A percentile compares a stretch with the other conserved stretches of the same genome.
Evolutionary conservation across 1,140 invertebrate species (phyloP).

Genomic region (Dendroctonus ponderosae): DNA sequence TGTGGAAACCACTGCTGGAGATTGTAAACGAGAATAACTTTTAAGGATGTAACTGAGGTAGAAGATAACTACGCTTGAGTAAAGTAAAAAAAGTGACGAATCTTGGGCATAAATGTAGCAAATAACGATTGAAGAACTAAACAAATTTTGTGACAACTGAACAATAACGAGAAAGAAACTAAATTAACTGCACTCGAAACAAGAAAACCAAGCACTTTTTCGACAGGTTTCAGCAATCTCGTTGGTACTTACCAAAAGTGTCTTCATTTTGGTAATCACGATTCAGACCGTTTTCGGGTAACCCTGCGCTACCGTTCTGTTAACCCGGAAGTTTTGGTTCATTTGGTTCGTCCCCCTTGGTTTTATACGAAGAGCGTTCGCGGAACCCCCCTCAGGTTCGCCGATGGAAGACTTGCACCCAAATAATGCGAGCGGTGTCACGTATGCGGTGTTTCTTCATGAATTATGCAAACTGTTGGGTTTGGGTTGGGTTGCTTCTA

Average conservation of each 20-base stretch:
- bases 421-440: conserved; percentile 6
- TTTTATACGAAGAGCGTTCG: conserved; percentile 13
- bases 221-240: too few species aligned
- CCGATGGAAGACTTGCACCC: conserved; percentile 2
- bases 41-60: too few species aligned
- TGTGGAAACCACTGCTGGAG: too few species aligned
- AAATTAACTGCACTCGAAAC: too few species aligned
- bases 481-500: background rate
- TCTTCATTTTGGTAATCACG: conserved; percentile 4
- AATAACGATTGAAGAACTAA: too few species aligned
- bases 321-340: conserved; percentile 19
- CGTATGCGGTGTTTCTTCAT: conserved; percentile 17
- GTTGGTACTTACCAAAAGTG: conserved; percentile 14
- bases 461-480: background rate
- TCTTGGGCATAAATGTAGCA: too few species aligned
- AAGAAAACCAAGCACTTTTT: too few species aligned
- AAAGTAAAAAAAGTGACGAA: too few species aligned
- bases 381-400: conserved; percentile 9
- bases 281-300: conserved; percentile 4
- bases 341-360: background rate
- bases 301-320: background rate
- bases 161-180: too few species aligned
- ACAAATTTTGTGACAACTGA: too few species aligned
- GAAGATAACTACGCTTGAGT: too few species aligned
- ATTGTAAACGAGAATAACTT: too few species aligned